A percentile compares a stretch with the other conserved stretches of the same genome.
Evolutionary conservation across 2,888 invertebrate species (phyloP).

Genomic region (Drosophila tanythrix): DNA sequence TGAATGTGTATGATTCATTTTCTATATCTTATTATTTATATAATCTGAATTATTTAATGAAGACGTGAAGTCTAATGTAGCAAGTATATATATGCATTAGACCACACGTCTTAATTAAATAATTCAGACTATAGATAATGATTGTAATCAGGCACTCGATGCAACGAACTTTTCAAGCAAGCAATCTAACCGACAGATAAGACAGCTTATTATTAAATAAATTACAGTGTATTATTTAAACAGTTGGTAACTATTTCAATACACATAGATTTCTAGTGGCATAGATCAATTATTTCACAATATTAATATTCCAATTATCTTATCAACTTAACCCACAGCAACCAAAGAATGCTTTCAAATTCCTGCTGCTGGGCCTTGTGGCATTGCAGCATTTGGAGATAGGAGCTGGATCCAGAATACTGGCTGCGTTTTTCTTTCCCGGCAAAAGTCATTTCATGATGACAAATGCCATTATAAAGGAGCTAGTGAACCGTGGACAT

Average conservation of each 20-base stretch:
- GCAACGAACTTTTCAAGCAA: neutral
- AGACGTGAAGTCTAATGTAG: too few relatives aligned
- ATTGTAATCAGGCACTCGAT: neutral
- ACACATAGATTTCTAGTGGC: neutral
- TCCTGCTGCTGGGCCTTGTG: slow-evolving; percentile 47
- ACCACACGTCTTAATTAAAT: neutral
- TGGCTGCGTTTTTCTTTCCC: slow-evolving; percentile 84
- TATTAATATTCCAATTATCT: neutral
- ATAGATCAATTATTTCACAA: neutral
- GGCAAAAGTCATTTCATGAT: slow-evolving; percentile 85
- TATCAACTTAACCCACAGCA: slow-evolving; percentile 34
- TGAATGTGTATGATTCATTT: neutral
- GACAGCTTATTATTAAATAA: too few relatives aligned
- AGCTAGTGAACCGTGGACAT: slow-evolving; percentile 85
- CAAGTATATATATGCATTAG: neutral
- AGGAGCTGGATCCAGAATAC: slow-evolving; percentile 77
- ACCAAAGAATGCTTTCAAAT: slow-evolving; percentile 4
- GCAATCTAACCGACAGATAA: neutral
- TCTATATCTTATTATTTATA: neutral
- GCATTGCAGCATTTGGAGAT: slow-evolving; percentile 55
- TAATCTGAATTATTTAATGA: too few relatives aligned
- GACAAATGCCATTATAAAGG: slow-evolving; percentile 83
- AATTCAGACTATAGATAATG: neutral
- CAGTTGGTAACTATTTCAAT: neutral
- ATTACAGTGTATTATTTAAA: neutral